These are phyloP conservation scores for Platycnemis pennipes DNA, from an alignment of 2,888 invertebrate species.

Conservation along the genomic window DNA sequence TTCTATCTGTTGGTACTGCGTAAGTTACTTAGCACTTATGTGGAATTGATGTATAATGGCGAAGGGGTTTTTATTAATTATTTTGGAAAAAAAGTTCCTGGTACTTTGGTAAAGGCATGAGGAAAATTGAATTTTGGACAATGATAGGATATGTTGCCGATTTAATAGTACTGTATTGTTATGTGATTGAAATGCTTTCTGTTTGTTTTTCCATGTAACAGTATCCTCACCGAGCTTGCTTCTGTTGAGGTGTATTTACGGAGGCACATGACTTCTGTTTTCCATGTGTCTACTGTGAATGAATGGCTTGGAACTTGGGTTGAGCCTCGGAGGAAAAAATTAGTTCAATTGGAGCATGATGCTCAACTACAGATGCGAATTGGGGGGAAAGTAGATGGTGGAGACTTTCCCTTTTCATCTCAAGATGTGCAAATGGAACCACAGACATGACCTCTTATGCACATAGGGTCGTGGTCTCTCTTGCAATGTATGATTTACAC, in stretches of 20 bases:
- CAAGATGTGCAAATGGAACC: constrained; percentile 50
- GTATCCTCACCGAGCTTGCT: constrained; percentile 81
- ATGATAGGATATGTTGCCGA: too few relatives aligned
- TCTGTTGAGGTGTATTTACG: constrained; percentile 81
- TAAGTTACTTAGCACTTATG: too few relatives aligned
- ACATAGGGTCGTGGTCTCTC: background rate
- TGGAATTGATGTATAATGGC: too few relatives aligned
- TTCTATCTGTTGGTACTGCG: too few relatives aligned
- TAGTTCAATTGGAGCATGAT: constrained; percentile 80
- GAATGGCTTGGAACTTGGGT: constrained; percentile 84
- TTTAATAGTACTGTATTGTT: background rate
- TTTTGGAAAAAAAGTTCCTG: too few relatives aligned
- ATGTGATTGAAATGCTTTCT: constrained; percentile 15
- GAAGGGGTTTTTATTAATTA: too few relatives aligned
- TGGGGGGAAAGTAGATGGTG: constrained; percentile 77
- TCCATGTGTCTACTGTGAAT: constrained; percentile 82
- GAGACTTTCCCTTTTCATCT: constrained; percentile 43
- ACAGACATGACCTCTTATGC: background rate
- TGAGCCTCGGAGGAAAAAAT: constrained; percentile 80
- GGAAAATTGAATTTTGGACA: too few relatives aligned
- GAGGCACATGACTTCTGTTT: constrained; percentile 80
- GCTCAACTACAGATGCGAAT: constrained; percentile 80
- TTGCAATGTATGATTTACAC: background rate
- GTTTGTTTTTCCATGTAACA: constrained; percentile 75
- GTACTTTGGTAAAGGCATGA: too few relatives aligned